Evolutionary conservation across 2,888 invertebrate species (phyloP).

Genomic region (Cylloceria caligata): DNA sequence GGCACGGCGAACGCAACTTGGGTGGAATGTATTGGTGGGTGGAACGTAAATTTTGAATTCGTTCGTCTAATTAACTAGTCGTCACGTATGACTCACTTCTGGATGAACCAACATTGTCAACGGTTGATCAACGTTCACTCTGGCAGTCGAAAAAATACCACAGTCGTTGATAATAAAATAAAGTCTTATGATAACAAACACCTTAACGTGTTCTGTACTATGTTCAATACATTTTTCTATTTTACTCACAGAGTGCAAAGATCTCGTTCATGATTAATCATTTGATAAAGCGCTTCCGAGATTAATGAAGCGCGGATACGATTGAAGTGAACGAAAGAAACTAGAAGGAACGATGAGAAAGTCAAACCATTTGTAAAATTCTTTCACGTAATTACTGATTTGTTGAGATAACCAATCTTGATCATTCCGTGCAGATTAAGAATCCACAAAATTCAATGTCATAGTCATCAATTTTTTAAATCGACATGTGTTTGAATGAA

Average conservation of each 20-base stretch:
- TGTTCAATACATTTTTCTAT: background rate
- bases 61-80: slow-evolving; percentile 30
- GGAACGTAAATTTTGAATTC: slow-evolving; percentile 41
- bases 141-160: background rate
- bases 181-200: background rate
- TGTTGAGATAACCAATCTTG: background rate
- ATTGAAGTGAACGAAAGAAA: background rate
- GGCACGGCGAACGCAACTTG: slow-evolving; percentile 36
- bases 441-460: background rate
- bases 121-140: background rate
- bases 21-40: slow-evolving; percentile 39
- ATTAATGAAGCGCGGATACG: background rate
- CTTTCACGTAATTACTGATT: background rate
- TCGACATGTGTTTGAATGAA: background rate
- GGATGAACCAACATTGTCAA: background rate
- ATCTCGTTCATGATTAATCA: background rate
- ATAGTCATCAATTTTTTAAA: no score
- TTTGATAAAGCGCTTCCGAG: background rate
- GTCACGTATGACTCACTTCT: background rate
- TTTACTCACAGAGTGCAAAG: background rate
- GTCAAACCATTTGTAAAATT: background rate
- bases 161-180: background rate
- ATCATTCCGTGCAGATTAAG: background rate
- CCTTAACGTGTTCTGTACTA: background rate
- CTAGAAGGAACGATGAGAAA: background rate